A percentile compares a stretch with the other conserved stretches of the same genome.
These are phyloP conservation scores for Lobophora halterata DNA, from an alignment of 2,888 invertebrate species.

Conservation along the genomic window DNA sequence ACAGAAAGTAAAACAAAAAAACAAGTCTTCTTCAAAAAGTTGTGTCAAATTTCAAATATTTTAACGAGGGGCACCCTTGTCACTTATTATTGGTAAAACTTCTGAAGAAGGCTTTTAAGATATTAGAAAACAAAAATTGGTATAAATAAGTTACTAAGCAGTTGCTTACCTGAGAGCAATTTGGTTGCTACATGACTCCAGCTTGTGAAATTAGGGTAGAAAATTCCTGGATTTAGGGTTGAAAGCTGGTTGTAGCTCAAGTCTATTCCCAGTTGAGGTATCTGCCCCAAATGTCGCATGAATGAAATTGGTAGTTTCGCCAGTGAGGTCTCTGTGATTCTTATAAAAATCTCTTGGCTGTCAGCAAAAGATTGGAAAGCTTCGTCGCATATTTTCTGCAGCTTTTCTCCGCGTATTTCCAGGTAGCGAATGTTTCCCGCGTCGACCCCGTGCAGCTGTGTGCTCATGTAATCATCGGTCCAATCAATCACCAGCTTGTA, in stretches of 20 bases:
- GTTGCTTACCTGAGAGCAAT: constrained; percentile 86
- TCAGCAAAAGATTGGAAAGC: constrained; percentile 88
- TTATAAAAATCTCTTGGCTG: constrained; percentile 87
- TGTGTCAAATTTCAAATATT: too few species aligned
- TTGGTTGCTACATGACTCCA: constrained; percentile 95
- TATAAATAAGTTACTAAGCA: too few species aligned
- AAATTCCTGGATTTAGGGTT: constrained; percentile 89
- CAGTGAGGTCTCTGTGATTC: constrained; percentile 88
- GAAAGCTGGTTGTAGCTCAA: constrained; percentile 90
- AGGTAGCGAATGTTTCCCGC: constrained; percentile 89
- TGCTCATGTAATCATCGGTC: constrained; percentile 85
- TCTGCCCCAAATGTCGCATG: constrained; percentile 87
- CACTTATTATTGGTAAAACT: too few species aligned
- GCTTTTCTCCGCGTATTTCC: constrained; percentile 88
- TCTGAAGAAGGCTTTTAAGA: too few species aligned
- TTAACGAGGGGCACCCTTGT: too few species aligned
- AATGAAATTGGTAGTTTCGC: constrained; percentile 90
- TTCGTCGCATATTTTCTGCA: constrained; percentile 87
- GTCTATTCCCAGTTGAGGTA: constrained; percentile 91
- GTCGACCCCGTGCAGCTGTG: constrained; percentile 88
- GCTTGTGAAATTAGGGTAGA: constrained; percentile 92
- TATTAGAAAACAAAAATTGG: too few species aligned
- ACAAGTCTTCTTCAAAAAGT: too few species aligned
- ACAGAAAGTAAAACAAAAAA: too few species aligned
- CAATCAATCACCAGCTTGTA: constrained; percentile 89